Evolutionary conservation across 2,113 vertebrate species (phyloP), one percentile per base, ranked within the genome.

Genomic region (Rhabdornis inornatus): DNA sequence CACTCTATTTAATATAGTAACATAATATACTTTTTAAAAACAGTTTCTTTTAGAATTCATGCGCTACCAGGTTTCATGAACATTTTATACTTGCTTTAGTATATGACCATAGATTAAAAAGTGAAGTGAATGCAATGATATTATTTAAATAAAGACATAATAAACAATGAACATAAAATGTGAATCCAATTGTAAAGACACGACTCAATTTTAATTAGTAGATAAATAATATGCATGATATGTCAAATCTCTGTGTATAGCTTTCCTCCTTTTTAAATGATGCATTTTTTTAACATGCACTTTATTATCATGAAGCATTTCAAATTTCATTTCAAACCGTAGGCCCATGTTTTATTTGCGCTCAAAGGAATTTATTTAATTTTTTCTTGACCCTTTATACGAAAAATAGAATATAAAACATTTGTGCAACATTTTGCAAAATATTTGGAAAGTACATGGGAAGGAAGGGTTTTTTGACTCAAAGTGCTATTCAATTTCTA

Each of bases 391-490:
- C 3, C 5, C 3, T 52, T 72, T 53, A 11, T 50, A 33, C 19
- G 25, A 44, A 59, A 65, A 44, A 7, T 28, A 33, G 4, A 19
- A 28, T 35, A 35, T 44, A 24, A 74, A 72, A 33, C 5, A 4
- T 16, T 3, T 23, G 21, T 4, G 4, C 23, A 37, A 33, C 5
- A 45, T 81, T 74, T 59, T 0, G 0, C 19, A 39, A 59, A 74
- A 19, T 37, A 45, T 4, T 33, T 89, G 40, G 12, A 68, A 85
- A 60, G 1, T 20, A 68, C 10, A 33, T 2, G 37, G 12, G 47
- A 50, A 1, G 1, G 4, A 47, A 18, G 5, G 5, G 0, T 31
- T 59, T 57, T 66, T 81, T 75, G 2, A 19, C 15, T 49, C 1
- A 37, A 3, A 45, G 12, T 31, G 10, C 49, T 45, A 45, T 13